These are phyloP conservation scores for Zapus hudsonius DNA, from an alignment of 2,113 vertebrate genomes.

Conservation along the genomic window DNA sequence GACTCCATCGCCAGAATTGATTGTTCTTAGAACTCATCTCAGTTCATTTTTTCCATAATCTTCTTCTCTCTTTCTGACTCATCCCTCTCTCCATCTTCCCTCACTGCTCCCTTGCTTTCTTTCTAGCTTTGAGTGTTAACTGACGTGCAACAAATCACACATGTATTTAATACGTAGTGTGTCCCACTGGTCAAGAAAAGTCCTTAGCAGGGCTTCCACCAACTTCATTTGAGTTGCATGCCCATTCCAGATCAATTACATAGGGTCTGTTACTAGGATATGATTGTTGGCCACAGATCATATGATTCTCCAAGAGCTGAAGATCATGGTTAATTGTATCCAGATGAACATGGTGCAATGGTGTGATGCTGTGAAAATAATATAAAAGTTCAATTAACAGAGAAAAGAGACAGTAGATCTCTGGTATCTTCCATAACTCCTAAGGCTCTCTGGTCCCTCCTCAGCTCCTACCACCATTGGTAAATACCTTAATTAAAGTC, in stretches of 20 bases:
- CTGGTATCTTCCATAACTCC: background rate
- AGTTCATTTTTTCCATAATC: background rate
- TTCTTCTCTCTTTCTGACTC: background rate
- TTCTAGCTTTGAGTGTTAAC: background rate
- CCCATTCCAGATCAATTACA: background rate
- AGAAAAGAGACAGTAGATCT: background rate
- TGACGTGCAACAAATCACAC: background rate
- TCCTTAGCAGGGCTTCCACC: background rate
- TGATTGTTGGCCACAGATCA: background rate
- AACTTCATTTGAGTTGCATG: background rate
- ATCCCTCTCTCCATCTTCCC: background rate
- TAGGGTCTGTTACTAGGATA: background rate
- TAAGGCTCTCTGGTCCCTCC: background rate
- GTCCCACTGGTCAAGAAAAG: background rate
- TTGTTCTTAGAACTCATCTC: background rate
- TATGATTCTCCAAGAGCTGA: background rate
- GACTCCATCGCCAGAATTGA: background rate
- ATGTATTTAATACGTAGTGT: background rate
- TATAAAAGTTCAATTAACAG: background rate
- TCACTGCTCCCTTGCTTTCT: background rate
- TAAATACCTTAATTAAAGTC: slow-evolving; percentile 10
- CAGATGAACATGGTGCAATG: background rate
- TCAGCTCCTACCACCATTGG: background rate
- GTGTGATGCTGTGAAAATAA: background rate
- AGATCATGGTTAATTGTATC: background rate